Conservation (phyloP, 2,113 vertebrate species). For the Neodontobutis hainanensis region DNA sequence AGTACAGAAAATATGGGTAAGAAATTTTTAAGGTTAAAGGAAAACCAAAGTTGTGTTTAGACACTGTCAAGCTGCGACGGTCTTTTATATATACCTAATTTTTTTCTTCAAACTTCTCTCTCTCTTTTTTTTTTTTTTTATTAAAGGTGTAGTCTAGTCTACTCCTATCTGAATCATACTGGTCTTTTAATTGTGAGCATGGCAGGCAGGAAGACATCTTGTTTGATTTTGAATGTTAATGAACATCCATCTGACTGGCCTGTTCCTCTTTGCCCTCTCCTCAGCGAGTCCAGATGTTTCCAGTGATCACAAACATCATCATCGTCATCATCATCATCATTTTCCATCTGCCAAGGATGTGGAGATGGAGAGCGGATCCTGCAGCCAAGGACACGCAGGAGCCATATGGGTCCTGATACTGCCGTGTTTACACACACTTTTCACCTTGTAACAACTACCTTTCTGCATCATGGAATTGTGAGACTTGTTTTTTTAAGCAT, state of each 20-base stretch:
- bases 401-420: conserved; percentile 55
- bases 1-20: conserved; percentile 5
- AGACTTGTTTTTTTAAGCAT: conserved; percentile 53
- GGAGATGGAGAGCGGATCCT: conserved; percentile 42
- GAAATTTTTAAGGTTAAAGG: conserved; percentile 17
- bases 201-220: background rate
- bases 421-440: conserved; percentile 60
- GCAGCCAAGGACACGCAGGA: conserved; percentile 42
- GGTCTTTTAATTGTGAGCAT: background rate
- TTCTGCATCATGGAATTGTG: conserved; percentile 44
- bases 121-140: no score
- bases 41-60: background rate
- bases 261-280: conserved; percentile 57
- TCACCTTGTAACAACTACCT: conserved; percentile 63
- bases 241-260: conserved; percentile 24
- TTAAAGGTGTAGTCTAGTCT: no score
- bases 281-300: conserved; percentile 70
- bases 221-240: conserved; percentile 20
- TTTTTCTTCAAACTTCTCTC: no score
- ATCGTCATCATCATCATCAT: conserved; percentile 60
- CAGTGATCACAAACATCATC: conserved; percentile 64
- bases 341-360: conserved; percentile 55
- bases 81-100: no score
- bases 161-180: background rate
- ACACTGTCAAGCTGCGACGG: background rate